phyloP scores from a whole-genome alignment of 2,888 invertebrate genomes.

The Resseliella maxima region DNA sequence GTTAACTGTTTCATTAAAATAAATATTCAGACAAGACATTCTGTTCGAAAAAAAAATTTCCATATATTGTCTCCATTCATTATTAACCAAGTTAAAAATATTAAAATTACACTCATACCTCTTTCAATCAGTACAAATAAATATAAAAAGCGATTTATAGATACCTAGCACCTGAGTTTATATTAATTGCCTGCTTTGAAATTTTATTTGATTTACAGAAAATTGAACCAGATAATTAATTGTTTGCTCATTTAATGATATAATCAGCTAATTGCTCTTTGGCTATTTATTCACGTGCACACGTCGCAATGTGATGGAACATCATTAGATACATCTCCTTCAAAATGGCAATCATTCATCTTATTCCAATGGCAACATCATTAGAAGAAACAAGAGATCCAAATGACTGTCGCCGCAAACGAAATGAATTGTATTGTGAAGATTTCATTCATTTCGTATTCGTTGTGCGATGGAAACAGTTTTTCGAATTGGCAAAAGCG shows the following conservation, averaged over 20 bases:
- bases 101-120: too few species aligned
- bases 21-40: too few species aligned
- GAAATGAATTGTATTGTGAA: slow-evolving; percentile 20
- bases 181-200: too few species aligned
- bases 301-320: neutral
- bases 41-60: too few species aligned
- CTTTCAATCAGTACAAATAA: neutral
- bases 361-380: neutral
- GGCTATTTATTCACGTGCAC: neutral
- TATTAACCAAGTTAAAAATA: too few species aligned
- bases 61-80: too few species aligned
- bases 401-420: slow-evolving; percentile 1
- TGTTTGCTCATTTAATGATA: neutral
- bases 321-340: neutral
- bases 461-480: neutral
- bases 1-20: too few species aligned
- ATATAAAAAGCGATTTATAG: neutral
- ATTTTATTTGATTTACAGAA: neutral
- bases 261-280: slow-evolving; percentile 25
- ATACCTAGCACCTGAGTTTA: neutral
- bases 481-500: neutral
- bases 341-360: neutral
- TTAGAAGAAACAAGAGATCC: neutral
- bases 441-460: neutral
- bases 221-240: neutral